phyloP scores from a whole-genome alignment of 2,113 vertebrate species.

The Crocuta crocuta region DNA sequence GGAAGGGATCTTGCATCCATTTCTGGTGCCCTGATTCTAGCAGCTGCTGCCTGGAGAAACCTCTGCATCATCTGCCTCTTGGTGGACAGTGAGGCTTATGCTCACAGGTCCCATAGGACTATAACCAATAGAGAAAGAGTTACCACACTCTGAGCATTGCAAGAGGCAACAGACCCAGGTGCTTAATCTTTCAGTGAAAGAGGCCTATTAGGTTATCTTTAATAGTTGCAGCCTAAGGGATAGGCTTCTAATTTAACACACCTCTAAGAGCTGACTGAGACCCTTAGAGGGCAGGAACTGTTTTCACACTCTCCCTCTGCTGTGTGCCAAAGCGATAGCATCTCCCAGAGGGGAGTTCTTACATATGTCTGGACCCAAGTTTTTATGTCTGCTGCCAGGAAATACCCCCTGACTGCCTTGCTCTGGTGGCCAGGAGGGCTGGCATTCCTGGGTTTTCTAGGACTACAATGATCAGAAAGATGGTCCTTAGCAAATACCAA shows the following conservation, averaged over 20 bases:
- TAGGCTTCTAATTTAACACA: neutral
- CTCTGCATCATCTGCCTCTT: neutral
- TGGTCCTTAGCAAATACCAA: neutral
- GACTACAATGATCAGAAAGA: neutral
- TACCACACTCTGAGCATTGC: neutral
- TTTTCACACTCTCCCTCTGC: neutral
- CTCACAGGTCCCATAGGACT: neutral
- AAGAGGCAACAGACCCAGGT: neutral
- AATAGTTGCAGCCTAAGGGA: neutral
- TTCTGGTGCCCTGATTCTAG: neutral
- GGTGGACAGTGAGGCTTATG: neutral
- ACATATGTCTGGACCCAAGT: neutral
- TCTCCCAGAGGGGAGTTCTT: neutral
- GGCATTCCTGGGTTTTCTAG: neutral
- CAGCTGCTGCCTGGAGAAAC: neutral
- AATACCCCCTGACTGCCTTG: neutral
- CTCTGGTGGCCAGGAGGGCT: neutral
- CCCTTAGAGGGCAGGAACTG: neutral
- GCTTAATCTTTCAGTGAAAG: neutral
- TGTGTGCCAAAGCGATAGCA: neutral
- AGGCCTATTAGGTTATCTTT: neutral
- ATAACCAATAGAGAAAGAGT: neutral
- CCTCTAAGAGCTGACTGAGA: neutral
- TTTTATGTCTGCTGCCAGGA: neutral
- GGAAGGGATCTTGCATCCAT: neutral